A percentile compares a stretch with the other conserved stretches of the same genome.
Conservation (phyloP, 2,888 invertebrate species). For the Salpingus planirostris region DNA sequence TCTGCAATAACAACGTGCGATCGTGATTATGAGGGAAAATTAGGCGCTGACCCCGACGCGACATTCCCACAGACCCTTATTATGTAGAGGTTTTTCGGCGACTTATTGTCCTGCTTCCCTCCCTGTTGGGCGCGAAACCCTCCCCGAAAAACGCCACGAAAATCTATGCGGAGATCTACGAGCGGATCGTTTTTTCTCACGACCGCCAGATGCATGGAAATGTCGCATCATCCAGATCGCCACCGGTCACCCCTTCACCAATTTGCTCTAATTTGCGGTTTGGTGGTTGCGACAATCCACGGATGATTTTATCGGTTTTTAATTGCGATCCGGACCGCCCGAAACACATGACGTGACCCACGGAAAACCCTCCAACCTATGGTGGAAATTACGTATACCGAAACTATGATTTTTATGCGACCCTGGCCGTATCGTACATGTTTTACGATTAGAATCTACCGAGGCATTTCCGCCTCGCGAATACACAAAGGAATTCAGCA, state of each 20-base stretch:
- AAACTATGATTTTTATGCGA: too few species aligned
- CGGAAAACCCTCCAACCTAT: not conserved
- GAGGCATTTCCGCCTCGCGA: too few species aligned
- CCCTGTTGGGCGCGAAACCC: too few species aligned
- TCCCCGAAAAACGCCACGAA: too few species aligned
- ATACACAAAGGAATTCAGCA: too few species aligned
- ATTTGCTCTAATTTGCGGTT: slow-evolving; percentile 13
- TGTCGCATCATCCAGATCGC: slow-evolving; percentile 11
- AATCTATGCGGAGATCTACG: too few species aligned
- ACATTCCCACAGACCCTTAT: slow-evolving; percentile 9
- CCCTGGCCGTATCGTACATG: too few species aligned
- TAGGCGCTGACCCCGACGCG: too few species aligned
- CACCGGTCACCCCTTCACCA: slow-evolving; percentile 8
- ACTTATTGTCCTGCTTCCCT: slow-evolving; percentile 5
- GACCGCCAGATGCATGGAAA: slow-evolving; percentile 13
- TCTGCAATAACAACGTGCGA: slow-evolving; percentile 51
- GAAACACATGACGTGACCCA: not conserved
- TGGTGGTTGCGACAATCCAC: slow-evolving; percentile 3
- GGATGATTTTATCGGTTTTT: slow-evolving; percentile 6
- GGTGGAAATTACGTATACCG: not conserved
- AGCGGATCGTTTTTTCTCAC: too few species aligned
- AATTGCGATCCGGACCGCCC: not conserved
- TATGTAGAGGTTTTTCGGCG: slow-evolving; percentile 6
- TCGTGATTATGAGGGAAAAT: too few species aligned
- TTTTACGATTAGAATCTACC: too few species aligned